Conservation (phyloP, 2,113 vertebrate species). For the Acrocephalus arundinaceus region DNA sequence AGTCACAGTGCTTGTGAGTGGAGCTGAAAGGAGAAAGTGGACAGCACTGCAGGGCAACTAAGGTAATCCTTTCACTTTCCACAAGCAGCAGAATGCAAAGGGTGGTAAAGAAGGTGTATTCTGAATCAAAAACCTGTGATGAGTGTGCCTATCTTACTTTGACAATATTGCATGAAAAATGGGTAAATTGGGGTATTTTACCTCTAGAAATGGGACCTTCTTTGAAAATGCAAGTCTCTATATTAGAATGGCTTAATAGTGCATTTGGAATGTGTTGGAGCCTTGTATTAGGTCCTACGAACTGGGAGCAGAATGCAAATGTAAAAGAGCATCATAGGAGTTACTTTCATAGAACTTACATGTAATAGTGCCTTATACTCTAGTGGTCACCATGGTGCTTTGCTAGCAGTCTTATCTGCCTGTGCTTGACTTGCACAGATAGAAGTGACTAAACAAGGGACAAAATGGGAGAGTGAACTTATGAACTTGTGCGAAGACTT, state of each 20-base stretch:
- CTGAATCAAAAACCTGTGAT: background rate
- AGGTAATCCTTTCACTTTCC: background rate
- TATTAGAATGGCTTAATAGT: background rate
- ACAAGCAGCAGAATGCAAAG: background rate
- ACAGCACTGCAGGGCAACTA: background rate
- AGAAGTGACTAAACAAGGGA: background rate
- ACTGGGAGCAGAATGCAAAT: background rate
- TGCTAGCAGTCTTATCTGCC: background rate
- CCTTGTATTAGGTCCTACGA: background rate
- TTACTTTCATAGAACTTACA: background rate
- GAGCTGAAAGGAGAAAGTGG: background rate
- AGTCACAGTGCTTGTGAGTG: background rate
- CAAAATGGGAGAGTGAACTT: background rate
- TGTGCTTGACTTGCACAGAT: background rate
- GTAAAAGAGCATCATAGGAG: rapidly evolving
- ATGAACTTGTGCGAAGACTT: background rate
- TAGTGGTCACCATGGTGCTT: rapidly evolving
- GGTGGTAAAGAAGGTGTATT: background rate
- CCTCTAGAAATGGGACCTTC: background rate
- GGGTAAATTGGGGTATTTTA: background rate
- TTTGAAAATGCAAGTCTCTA: background rate
- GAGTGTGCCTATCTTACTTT: background rate
- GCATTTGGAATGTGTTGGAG: background rate
- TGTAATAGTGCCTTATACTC: background rate
- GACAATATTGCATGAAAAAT: background rate